Conservation (phyloP, 2,888 invertebrate species). For the Oscheius sp. region DNA sequence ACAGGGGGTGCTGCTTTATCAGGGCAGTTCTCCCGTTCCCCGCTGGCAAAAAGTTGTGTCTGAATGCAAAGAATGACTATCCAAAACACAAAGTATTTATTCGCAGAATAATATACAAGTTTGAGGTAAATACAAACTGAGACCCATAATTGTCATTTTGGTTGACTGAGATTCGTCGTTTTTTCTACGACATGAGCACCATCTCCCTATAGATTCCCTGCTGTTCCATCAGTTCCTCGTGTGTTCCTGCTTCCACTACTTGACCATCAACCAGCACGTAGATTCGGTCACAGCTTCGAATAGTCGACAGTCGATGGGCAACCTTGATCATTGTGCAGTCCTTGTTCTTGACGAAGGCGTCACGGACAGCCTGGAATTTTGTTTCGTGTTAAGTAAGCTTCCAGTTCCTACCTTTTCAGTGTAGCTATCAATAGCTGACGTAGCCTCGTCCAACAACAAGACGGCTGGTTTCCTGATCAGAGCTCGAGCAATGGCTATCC, state of each 20-base stretch:
- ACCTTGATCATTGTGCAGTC: conserved; percentile 32
- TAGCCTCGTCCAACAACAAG: conserved; percentile 70
- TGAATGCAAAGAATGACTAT: no score
- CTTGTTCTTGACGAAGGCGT: conserved; percentile 30
- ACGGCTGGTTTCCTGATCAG: conserved; percentile 77
- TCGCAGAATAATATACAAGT: no score
- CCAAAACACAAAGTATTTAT: no score
- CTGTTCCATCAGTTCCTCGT: conserved; percentile 63
- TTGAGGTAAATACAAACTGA: no score
- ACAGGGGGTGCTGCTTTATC: no score
- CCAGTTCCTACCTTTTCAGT: conserved; percentile 56
- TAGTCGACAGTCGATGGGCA: conserved; percentile 75
- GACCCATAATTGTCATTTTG: no score
- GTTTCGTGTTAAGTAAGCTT: neutral
- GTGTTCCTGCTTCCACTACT: conserved; percentile 59
- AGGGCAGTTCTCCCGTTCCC: no score
- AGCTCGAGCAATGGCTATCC: conserved; percentile 87
- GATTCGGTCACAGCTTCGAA: conserved; percentile 76
- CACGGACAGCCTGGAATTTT: conserved; percentile 47
- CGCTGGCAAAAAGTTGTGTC: no score
- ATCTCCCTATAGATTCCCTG: conserved; percentile 70
- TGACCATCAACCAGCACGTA: conserved; percentile 75
- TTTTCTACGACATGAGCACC: conserved; percentile 35
- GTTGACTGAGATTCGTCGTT: no score
- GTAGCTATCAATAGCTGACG: conserved; percentile 66